Base-by-base conservation (phyloP, 2,888 invertebrate species). In the Cephus spinipes region DNA sequence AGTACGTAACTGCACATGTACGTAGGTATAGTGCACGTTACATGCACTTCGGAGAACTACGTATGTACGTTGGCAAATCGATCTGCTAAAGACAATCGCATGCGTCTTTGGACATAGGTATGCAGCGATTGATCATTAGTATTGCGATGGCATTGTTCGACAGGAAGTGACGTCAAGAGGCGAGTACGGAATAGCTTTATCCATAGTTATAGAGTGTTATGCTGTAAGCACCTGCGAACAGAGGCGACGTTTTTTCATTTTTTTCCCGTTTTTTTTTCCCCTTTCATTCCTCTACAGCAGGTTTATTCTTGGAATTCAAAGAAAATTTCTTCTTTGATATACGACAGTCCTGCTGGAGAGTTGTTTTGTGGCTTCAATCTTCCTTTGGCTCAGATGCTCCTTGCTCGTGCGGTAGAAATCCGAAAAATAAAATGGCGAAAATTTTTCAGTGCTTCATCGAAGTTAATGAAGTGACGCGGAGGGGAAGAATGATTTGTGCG, bases 151-250 rank as follows among this genome's bases (percentile, higher is more conserved):
- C 81, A 81, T 81, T 78, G 79, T 79, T 81, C 78, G 68, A 76
- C 84, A 83, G 86, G 85, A 88, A 85, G 84, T 88, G 87, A 88
- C 88, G 86, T 87, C 87, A 86, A 31, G 32, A 71, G 32, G 31
- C 71, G 23, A 12, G 31, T 32, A 32, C 31, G 71, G 32, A 33
- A 33, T 71, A 71, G 31, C 71, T 15, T 32, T 33, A 71, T 71
- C 12, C 55, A 55, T 23, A 9, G 23, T 55, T 9, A 55, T 55
- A 55, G 0, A 23, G 55, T 55, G 23, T 55, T 55, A 23, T 55
- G 55, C 23, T 55, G 55, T 55, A 55, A 55, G 23, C 55, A 55
- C 55, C 55, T 55, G 55, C 55, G 55, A 55, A 15, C 23, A 55
- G 23, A 55, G 55, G 23, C 55, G 55, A 55, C 23, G 55, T 55